phyloP scores from a whole-genome alignment of 23 tunicate genomes.

The Trididemnum miniatum region DNA sequence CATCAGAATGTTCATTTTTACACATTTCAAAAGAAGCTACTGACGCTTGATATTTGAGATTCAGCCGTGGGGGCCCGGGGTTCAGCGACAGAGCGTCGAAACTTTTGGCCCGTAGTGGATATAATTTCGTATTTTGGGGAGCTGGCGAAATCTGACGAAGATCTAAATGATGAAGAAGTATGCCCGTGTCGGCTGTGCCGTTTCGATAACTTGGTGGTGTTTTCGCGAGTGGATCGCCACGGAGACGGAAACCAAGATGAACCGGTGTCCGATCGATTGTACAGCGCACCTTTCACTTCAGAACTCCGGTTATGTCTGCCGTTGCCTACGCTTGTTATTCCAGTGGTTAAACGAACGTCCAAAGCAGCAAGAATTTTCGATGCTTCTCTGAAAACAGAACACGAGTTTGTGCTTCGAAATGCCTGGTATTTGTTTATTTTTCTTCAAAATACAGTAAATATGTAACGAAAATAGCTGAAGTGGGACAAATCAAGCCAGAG shows the following conservation, averaged over 20 bases:
- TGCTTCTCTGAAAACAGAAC: constrained; percentile 49
- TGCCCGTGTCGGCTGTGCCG: background rate
- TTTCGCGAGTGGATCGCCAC: constrained; percentile 31
- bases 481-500: no score
- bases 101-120: constrained; percentile 34
- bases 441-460: no score
- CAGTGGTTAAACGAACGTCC: constrained; percentile 60
- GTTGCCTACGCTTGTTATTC: background rate
- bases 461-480: no score
- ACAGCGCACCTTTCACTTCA: background rate
- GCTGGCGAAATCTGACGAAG: background rate
- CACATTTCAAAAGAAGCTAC: constrained; percentile 46
- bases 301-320: background rate
- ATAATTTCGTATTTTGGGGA: constrained; percentile 43
- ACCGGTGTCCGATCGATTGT: constrained; percentile 20
- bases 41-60: constrained; percentile 34
- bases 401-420: no score
- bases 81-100: constrained; percentile 3
- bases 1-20: constrained; percentile 44
- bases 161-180: constrained; percentile 5
- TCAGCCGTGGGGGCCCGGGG: constrained; percentile 23
- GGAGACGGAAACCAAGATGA: constrained; percentile 49
- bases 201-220: constrained; percentile 16
- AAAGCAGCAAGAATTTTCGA: constrained; percentile 46
- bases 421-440: no score